phyloP scores from a whole-genome alignment of 2,797 vertebrate species.

The Centropyge bicolor region DNA sequence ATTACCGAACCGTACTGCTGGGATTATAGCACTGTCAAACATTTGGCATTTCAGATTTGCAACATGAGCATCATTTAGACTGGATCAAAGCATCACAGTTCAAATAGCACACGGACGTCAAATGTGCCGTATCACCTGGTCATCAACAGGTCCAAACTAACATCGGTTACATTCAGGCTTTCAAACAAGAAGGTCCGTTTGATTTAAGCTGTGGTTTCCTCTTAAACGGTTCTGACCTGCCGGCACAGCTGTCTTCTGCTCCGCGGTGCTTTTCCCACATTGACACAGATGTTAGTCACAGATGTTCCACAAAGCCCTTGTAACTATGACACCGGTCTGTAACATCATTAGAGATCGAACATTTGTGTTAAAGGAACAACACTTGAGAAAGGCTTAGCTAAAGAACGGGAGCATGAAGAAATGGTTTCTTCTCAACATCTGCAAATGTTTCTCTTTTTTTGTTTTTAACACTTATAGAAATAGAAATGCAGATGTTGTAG shows the following conservation, averaged over 20 bases:
- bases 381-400: background rate
- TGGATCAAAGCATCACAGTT: background rate
- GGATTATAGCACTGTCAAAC: background rate
- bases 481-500: no score
- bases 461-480: no score
- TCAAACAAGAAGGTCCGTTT: slow-evolving; percentile 3
- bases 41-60: slow-evolving; percentile 14
- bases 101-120: background rate
- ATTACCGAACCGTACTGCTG: slow-evolving; percentile 11
- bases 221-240: background rate
- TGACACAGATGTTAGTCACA: background rate
- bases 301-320: background rate
- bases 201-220: background rate
- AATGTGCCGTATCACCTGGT: background rate
- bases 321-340: background rate
- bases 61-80: slow-evolving; percentile 18
- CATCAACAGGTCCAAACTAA: background rate
- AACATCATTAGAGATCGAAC: background rate
- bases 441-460: no score
- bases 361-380: background rate
- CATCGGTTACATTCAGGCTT: background rate
- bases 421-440: no score
- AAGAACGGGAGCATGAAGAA: no score
- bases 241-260: background rate
- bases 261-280: background rate